Conservation (phyloP, 2,888 invertebrate species). For the Drosophila falleni region DNA sequence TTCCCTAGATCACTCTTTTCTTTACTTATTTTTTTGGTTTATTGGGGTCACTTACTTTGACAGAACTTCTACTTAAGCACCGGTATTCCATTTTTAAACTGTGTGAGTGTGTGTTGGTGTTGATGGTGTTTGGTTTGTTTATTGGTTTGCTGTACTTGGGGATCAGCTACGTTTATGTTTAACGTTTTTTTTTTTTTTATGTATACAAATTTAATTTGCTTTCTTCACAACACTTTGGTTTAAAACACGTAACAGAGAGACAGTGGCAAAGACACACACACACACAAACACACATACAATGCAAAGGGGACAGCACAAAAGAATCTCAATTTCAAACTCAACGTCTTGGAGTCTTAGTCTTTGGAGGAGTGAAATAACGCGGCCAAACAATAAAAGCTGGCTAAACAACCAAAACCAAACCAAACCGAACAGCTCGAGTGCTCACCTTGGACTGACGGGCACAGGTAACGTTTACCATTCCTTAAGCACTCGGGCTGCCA, state of each 20-base stretch:
- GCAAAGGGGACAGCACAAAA: slow-evolving; percentile 42
- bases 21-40: slow-evolving; percentile 72
- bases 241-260: slow-evolving; percentile 46
- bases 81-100: slow-evolving; percentile 84
- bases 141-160: slow-evolving; percentile 58
- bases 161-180: slow-evolving; percentile 35
- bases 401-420: slow-evolving; percentile 18
- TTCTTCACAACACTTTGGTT: slow-evolving; percentile 48
- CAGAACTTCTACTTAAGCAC: slow-evolving; percentile 85
- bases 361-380: slow-evolving; percentile 43
- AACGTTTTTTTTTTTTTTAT: slow-evolving; percentile 37
- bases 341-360: slow-evolving; percentile 33
- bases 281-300: slow-evolving; percentile 16
- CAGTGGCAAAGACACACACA: slow-evolving; percentile 13
- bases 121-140: slow-evolving; percentile 41
- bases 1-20: slow-evolving; percentile 20
- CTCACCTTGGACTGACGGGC: slow-evolving; percentile 84
- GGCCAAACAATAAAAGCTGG: slow-evolving; percentile 23
- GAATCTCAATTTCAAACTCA: slow-evolving; percentile 49
- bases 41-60: slow-evolving; percentile 86
- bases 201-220: slow-evolving; percentile 51
- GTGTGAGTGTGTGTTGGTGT: slow-evolving; percentile 60
- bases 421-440: slow-evolving; percentile 84
- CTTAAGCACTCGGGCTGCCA: slow-evolving; percentile 81
- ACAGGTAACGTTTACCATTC: slow-evolving; percentile 83